These are phyloP conservation scores for Gobius niger DNA, from an alignment of 2,113 vertebrate species.

Conservation along the genomic window DNA sequence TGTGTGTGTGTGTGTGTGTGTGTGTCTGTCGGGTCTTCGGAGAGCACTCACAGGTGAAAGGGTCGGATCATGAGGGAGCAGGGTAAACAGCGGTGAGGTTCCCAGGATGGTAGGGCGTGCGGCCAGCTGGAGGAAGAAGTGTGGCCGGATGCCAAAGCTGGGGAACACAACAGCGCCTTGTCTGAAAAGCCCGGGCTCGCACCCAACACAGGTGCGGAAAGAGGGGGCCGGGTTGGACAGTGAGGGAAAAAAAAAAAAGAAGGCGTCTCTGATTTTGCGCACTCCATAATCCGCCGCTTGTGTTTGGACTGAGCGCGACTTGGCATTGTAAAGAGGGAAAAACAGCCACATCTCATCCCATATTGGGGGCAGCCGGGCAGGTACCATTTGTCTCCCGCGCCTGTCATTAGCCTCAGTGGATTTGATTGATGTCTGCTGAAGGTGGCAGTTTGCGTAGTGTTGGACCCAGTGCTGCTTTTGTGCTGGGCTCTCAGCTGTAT, in stretches of 20 bases:
- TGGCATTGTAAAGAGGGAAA: constrained; percentile 30
- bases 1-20: constrained; percentile 1
- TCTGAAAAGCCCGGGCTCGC: constrained; percentile 61
- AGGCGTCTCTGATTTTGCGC: constrained; percentile 45
- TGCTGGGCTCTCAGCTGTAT: constrained; percentile 13
- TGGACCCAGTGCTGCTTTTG: constrained; percentile 33
- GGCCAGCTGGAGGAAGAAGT: constrained; percentile 69
- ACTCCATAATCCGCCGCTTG: constrained; percentile 53
- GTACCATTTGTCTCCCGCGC: constrained; percentile 45
- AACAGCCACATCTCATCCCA: constrained; percentile 17
- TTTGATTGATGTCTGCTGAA: constrained; percentile 57
- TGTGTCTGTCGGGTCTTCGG: constrained; percentile 20
- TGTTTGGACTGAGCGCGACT: constrained; percentile 49
- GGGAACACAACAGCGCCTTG: constrained; percentile 72
- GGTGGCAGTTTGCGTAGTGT: constrained; percentile 42
- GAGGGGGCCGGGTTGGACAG: constrained; percentile 38
- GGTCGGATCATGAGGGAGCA: constrained; percentile 48
- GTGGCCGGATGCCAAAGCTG: constrained; percentile 66
- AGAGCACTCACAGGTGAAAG: constrained; percentile 22
- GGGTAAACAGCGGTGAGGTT: constrained; percentile 73
- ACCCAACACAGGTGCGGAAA: constrained; percentile 78
- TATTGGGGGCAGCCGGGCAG: constrained; percentile 32
- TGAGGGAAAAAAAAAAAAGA: too few species aligned
- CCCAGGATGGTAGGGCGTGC: constrained; percentile 70
- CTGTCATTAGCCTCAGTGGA: constrained; percentile 52